Percentiles rank a stretch among this genome's conserved stretches.
Evolutionary conservation across 2,113 vertebrate species (phyloP).

Genomic region (Microcebus lehilahytsara): DNA sequence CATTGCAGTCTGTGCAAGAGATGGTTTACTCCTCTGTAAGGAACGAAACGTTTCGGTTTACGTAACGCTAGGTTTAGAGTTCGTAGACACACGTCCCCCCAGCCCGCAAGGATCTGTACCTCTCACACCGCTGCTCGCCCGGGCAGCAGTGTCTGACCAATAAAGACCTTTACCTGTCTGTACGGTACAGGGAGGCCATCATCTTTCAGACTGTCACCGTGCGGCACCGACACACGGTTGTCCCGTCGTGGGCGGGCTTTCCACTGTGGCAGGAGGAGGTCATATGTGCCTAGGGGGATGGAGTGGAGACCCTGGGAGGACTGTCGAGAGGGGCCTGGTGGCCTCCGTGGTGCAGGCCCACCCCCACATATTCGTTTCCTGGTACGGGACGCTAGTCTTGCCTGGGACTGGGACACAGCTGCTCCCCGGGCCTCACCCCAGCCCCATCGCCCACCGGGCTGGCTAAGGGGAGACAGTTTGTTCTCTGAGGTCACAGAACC

Average conservation of each 20-base stretch:
- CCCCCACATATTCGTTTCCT: neutral
- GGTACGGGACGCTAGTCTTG: neutral
- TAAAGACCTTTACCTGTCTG: constrained; percentile 82
- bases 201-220: neutral
- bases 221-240: neutral
- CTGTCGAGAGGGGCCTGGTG: neutral
- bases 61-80: constrained; percentile 65
- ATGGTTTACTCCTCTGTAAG: constrained; percentile 51
- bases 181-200: constrained; percentile 60
- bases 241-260: neutral
- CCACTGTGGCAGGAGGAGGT: neutral
- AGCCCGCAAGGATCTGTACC: constrained; percentile 68
- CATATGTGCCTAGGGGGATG: neutral
- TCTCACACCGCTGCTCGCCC: constrained; percentile 65
- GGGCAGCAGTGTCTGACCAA: constrained; percentile 77
- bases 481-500: neutral
- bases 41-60: neutral
- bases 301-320: too few relatives aligned
- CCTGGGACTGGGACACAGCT: too few relatives aligned
- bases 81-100: constrained; percentile 65
- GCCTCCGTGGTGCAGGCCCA: neutral
- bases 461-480: neutral
- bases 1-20: constrained; percentile 71
- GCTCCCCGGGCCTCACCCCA: neutral
- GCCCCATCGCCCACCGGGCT: neutral